phyloP scores from a whole-genome alignment of 2,797 vertebrate genomes.

The Melanotaenia boesemani region DNA sequence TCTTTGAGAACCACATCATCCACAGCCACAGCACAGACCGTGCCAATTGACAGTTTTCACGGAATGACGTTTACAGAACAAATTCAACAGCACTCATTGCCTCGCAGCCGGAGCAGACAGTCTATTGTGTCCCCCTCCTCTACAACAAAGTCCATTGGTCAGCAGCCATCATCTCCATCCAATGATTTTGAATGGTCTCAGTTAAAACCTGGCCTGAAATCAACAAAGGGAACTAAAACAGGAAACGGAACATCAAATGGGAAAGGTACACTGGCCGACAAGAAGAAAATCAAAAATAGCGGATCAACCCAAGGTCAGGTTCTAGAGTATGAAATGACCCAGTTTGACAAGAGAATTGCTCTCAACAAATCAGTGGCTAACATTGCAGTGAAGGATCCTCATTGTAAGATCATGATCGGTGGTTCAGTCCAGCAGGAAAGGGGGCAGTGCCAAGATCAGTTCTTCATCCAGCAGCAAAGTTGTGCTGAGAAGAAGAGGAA shows the following conservation, averaged over 20 bases:
- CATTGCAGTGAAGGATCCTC: conserved; percentile 85
- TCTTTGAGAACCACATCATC: conserved; percentile 97
- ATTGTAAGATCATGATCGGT: conserved; percentile 89
- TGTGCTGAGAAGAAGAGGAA: conserved; percentile 95
- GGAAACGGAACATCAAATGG: conserved; percentile 84
- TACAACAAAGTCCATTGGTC: conserved; percentile 91
- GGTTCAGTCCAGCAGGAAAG: conserved; percentile 87
- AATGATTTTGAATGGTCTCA: conserved; percentile 97
- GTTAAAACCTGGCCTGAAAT: conserved; percentile 91
- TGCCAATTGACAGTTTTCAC: conserved; percentile 97
- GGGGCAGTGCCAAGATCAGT: conserved; percentile 88
- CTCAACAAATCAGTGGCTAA: conserved; percentile 87
- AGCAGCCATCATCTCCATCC: conserved; percentile 91
- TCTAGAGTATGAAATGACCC: conserved; percentile 98
- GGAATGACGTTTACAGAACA: conserved; percentile 95
- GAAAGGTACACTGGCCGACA: conserved; percentile 89
- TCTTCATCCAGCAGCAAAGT: conserved; percentile 92
- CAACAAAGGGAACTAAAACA: conserved; percentile 88
- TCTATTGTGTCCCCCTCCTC: conserved; percentile 95
- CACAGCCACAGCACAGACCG: conserved; percentile 95
- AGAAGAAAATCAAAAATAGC: conserved; percentile 88
- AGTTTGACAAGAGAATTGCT: conserved; percentile 93
- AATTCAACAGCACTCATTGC: conserved; percentile 98
- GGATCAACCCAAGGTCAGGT: conserved; percentile 89
- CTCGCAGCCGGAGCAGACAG: conserved; percentile 95